These are phyloP conservation scores for Denticeps clupeoides DNA, from an alignment of 2,797 vertebrate species.

Conservation along the genomic window DNA sequence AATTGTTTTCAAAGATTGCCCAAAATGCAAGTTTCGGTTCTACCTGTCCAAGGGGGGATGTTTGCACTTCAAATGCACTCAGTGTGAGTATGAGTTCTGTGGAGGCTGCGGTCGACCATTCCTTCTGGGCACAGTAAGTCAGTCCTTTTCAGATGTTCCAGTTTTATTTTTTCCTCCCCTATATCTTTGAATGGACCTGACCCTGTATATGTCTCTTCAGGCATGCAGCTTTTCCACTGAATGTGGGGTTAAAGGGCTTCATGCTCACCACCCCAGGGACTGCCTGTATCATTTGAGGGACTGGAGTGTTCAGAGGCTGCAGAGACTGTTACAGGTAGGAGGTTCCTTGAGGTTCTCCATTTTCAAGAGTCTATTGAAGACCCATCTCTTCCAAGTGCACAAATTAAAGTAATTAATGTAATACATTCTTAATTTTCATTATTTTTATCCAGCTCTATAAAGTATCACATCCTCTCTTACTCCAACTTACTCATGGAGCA, in stretches of 20 bases:
- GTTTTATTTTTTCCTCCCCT: no score
- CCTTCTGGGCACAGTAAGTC: slow-evolving; percentile 45
- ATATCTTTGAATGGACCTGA: neutral
- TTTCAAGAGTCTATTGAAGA: neutral
- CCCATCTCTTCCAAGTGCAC: slow-evolving; percentile 30
- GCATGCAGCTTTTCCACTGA: slow-evolving; percentile 48
- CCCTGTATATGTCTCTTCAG: slow-evolving; percentile 27
- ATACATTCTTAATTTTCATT: neutral
- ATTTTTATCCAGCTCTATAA: slow-evolving; percentile 39
- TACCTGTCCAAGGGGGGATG: slow-evolving; percentile 62
- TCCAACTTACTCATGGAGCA: slow-evolving; percentile 16
- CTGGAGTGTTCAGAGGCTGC: slow-evolving; percentile 55
- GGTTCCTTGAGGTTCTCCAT: no score
- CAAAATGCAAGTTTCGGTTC: slow-evolving; percentile 55
- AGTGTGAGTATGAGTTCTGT: slow-evolving; percentile 63
- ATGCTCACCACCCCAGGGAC: slow-evolving; percentile 65
- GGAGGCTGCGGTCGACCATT: slow-evolving; percentile 58
- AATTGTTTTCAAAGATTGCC: slow-evolving; percentile 46
- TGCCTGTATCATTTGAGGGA: slow-evolving; percentile 67
- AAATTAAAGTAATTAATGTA: slow-evolving; percentile 1
- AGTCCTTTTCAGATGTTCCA: neutral
- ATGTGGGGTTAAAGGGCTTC: slow-evolving; percentile 53
- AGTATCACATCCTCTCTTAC: slow-evolving; percentile 33
- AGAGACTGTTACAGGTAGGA: slow-evolving; percentile 52
- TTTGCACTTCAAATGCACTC: slow-evolving; percentile 64